Base-by-base conservation (phyloP, 2,113 vertebrate species). In the Vulpes ferrilata region DNA sequence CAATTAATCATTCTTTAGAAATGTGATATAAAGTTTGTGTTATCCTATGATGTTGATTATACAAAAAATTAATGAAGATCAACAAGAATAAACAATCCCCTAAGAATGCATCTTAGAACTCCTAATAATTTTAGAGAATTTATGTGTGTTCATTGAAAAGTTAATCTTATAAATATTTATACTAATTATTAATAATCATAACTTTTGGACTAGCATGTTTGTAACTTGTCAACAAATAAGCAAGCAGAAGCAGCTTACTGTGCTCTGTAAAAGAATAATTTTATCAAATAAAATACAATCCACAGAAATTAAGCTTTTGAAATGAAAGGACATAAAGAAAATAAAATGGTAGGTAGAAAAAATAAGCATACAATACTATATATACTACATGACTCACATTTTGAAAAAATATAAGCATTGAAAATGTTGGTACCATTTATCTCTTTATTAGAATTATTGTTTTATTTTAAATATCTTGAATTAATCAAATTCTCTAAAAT, bases 201-300 rank as follows among this genome's bases (percentile, higher is more conserved):
- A 17, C 19, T 93, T 97, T 93, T 83, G 23, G 12, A 81, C 0
- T 88, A 95, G 38, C 13, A 95, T 74, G 13, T 95, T 84, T 95
- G 81, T 76, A 96, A 76, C 16, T 96, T 48, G 91, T 71, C 6
- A 48, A 60, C 55, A 97, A 79, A 94, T 64, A 30, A 43, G 64
- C 25, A 74, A 3, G 20, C 1, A 67, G 51, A 78, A 65, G 30
- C 80, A 65, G 85, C 11, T 57, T 95, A 88, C 71, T 90, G n/a
- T 76, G 60, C 11, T 88, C 82, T 86, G 17, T 60, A n/a, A 96
- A 98, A 97, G 4, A 95, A 62, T 95, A 76, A 89, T 96, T 92
- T 30, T 92, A 65, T 90, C 74, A 81, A 96, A 76, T 97, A 84
- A 96, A 97, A 95, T 88, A 95, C 3, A 96, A 79, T 27, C 2